A percentile compares a stretch with the other conserved stretches of the same genome.
These are phyloP conservation scores for Champsocephalus gunnari DNA, from an alignment of 2,797 vertebrate genomes.

Conservation along the genomic window DNA sequence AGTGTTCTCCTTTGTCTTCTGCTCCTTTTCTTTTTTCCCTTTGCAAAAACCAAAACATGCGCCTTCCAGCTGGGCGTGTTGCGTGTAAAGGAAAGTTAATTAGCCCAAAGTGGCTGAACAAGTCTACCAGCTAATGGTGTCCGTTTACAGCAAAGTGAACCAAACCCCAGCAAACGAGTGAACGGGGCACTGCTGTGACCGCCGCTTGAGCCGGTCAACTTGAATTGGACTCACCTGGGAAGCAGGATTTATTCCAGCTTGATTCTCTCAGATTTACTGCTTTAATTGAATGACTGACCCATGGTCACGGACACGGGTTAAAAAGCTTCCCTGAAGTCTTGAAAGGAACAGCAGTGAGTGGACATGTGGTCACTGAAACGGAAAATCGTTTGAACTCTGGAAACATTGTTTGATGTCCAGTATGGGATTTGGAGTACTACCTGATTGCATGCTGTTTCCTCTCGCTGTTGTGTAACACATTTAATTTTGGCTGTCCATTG, in stretches of 20 bases:
- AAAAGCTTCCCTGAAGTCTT: conserved; percentile 51
- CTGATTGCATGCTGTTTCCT: conserved; percentile 70
- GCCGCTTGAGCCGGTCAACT: conserved; percentile 72
- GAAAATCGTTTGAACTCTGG: conserved; percentile 73
- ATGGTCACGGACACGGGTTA: conserved; percentile 52
- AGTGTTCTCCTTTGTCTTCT: conserved; percentile 31
- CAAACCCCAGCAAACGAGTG: conserved; percentile 59
- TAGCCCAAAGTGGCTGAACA: conserved; percentile 76
- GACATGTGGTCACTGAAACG: conserved; percentile 58
- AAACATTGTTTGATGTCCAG: conserved; percentile 72
- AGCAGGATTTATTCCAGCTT: conserved; percentile 70
- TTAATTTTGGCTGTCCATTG: conserved; percentile 49
- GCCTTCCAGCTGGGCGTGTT: conserved; percentile 71
- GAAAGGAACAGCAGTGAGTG: conserved; percentile 59
- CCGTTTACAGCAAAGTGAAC: conserved; percentile 76
- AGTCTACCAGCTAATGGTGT: conserved; percentile 71
- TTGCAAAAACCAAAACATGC: conserved; percentile 56
- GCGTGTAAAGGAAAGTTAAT: conserved; percentile 79
- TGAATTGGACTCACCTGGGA: conserved; percentile 69
- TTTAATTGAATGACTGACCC: conserved; percentile 71
- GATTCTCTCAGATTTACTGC: conserved; percentile 69
- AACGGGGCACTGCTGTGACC: conserved; percentile 75
- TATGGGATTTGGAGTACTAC: conserved; percentile 65
- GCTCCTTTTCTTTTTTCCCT: conserved; percentile 35
- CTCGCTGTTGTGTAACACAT: conserved; percentile 63